Base-by-base conservation (phyloP, 2,113 vertebrate species). In the Melanotaenia duboulayi region DNA sequence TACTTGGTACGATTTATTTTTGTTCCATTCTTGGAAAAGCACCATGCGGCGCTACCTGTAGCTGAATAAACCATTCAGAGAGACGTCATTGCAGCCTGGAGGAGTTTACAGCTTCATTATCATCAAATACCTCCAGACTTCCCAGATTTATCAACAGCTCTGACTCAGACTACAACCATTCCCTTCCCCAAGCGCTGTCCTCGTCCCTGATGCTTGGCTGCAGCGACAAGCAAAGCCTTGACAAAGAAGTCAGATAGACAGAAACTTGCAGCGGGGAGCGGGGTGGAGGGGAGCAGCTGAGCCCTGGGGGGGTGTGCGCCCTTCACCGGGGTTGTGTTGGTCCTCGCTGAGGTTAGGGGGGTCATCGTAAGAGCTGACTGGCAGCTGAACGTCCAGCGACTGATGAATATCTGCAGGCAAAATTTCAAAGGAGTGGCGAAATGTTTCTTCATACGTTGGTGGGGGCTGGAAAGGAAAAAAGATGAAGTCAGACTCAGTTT, bases 401-500 rank as follows among this genome's bases (percentile, higher is more conserved):
- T 4, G 3, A 28, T 69, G 68, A 2, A 24, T 4, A 40, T 80
- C 85, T 48, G 77, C 71, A 25, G 74, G 25, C 4, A 40, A 57
- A 23, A 83, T 64, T 37, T 71, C 89, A 0, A 76, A 24, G 46
- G 91, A 87, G 52, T 88, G 90, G 46, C 57, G 55, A 66, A 92
- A 51, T 44, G 90, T 90, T 7, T 93, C 93, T n/a, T 93, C 89
- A 0, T 93, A 93, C 3, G 92, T 85, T 59, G 93, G 94, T 4
- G 93, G 93, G 76, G 88, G 82, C 93, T 93, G 17, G 46, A 82
- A 56, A 28, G 4, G 51, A 65, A 4, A 42, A 65, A 58, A 11
- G 0, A 63, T 32, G 23, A 11, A 20, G 28, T 28, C n/a, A n/a
- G n/a, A n/a, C n/a, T n/a, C n/a, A n/a, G n/a, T n/a, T n/a, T n/a